A percentile compares a stretch with the other conserved stretches of the same genome.
phyloP scores from a whole-genome alignment of 2,797 vertebrate genomes.

The Lindbergichthys nudifrons region DNA sequence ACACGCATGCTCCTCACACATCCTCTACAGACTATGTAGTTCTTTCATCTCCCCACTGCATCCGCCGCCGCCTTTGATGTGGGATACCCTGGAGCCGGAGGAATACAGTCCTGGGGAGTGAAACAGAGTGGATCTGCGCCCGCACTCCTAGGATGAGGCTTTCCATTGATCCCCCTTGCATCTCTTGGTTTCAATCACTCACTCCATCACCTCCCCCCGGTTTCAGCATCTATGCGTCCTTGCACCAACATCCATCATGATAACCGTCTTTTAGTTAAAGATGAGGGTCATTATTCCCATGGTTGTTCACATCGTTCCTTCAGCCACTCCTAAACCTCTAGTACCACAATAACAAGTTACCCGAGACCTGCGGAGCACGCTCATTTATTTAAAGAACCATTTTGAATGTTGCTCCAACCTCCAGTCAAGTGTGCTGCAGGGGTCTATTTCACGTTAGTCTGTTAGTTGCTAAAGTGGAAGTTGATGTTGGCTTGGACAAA shows the following conservation, averaged over 20 bases:
- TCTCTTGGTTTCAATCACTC: conserved; percentile 38
- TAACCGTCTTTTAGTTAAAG: not conserved
- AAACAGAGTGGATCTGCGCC: conserved; percentile 64
- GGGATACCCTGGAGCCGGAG: conserved; percentile 67
- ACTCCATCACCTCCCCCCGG: conserved; percentile 8
- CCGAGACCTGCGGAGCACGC: conserved; percentile 15
- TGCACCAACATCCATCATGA: conserved; percentile 16
- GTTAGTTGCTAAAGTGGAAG: conserved; percentile 43
- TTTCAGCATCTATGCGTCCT: not conserved
- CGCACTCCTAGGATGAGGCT: conserved; percentile 48
- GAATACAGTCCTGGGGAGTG: conserved; percentile 67
- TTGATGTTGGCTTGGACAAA: conserved; percentile 35
- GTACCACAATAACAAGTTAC: conserved; percentile 26
- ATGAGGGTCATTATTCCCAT: conserved; percentile 46
- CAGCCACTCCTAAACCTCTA: conserved; percentile 25
- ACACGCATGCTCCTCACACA: conserved; percentile 63
- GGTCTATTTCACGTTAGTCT: conserved; percentile 35
- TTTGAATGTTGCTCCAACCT: conserved; percentile 42
- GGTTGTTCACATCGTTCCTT: conserved; percentile 14
- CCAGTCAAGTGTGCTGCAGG: conserved; percentile 49
- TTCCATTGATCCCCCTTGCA: conserved; percentile 60
- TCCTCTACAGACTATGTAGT: conserved; percentile 55
- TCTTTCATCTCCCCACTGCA: conserved; percentile 79
- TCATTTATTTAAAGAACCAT: conserved; percentile 66
- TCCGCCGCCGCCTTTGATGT: conserved; percentile 74